Conservation (phyloP, 1,140 invertebrate genomes). For the Achroia grisella region DNA sequence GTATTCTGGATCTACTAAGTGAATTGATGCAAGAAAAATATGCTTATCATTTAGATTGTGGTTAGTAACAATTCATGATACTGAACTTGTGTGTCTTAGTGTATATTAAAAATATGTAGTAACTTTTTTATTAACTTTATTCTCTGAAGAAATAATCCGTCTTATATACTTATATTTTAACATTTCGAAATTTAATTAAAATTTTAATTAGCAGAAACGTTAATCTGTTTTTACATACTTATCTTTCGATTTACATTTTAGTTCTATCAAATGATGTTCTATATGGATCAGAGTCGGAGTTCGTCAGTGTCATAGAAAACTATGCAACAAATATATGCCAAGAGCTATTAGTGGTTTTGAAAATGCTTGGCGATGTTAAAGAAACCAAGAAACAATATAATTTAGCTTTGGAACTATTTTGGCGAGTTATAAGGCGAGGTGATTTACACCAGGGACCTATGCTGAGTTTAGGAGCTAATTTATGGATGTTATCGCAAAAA, state of each 20-base stretch:
- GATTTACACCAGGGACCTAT: constrained; percentile 78
- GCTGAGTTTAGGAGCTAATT: constrained; percentile 80
- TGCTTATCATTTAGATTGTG: constrained; percentile 87
- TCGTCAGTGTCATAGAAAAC: constrained; percentile 85
- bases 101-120: too few species aligned
- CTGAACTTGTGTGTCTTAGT: background rate
- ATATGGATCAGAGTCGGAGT: constrained; percentile 93
- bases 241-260: too few species aligned
- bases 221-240: too few species aligned
- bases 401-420: constrained; percentile 83
- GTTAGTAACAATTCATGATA: constrained; percentile 57
- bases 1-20: constrained; percentile 83
- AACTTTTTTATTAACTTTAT: too few species aligned
- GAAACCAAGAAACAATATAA: constrained; percentile 79
- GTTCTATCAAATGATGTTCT: constrained; percentile 95
- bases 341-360: constrained; percentile 84
- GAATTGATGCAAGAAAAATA: constrained; percentile 85
- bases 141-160: too few species aligned
- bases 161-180: too few species aligned
- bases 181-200: too few species aligned
- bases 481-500: constrained; percentile 82
- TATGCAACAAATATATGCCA: constrained; percentile 85
- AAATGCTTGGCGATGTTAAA: constrained; percentile 75
- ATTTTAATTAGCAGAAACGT: too few species aligned
- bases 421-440: constrained; percentile 80